A percentile compares a stretch with the other conserved stretches of the same genome.
Conservation (phyloP, 1,140 invertebrate genomes). For the Diploscapter pachys region DNA sequence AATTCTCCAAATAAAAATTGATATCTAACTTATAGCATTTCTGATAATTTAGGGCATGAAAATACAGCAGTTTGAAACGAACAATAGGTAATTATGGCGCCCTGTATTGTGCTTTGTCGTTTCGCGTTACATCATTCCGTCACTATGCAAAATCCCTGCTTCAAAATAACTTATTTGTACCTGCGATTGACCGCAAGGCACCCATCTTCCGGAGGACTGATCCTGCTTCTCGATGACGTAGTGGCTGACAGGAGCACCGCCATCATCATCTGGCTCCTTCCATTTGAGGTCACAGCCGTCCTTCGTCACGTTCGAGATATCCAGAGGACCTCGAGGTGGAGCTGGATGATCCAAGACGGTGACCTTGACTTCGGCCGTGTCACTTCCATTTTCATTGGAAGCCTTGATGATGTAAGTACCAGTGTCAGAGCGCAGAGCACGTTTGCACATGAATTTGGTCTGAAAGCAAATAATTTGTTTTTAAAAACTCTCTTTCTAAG, state of each 20-base stretch:
- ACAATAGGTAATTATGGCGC: no score
- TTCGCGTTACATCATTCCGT: no score
- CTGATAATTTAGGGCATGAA: no score
- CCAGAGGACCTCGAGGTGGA: slow-evolving; percentile 62
- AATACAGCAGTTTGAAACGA: no score
- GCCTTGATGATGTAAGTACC: slow-evolving; percentile 83
- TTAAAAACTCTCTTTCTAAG: background rate
- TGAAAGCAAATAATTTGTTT: background rate
- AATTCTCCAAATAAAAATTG: no score
- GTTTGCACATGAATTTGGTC: slow-evolving; percentile 74
- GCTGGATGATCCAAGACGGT: slow-evolving; percentile 71
- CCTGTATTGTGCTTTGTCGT: no score
- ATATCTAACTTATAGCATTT: no score
- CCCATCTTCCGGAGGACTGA: slow-evolving; percentile 78
- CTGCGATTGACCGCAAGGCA: slow-evolving; percentile 63
- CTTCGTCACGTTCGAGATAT: slow-evolving; percentile 61
- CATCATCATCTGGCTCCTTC: slow-evolving; percentile 64
- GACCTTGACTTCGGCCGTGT: slow-evolving; percentile 80
- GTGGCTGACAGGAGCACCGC: slow-evolving; percentile 66
- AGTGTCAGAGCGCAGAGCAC: slow-evolving; percentile 81
- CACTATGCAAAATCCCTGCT: no score
- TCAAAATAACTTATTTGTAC: no score
- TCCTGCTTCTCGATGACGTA: slow-evolving; percentile 97
- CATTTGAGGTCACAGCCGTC: slow-evolving; percentile 63
- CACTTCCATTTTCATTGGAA: slow-evolving; percentile 84